Base-by-base conservation (phyloP, 2,113 vertebrate species). In the Suncus etruscus region DNA sequence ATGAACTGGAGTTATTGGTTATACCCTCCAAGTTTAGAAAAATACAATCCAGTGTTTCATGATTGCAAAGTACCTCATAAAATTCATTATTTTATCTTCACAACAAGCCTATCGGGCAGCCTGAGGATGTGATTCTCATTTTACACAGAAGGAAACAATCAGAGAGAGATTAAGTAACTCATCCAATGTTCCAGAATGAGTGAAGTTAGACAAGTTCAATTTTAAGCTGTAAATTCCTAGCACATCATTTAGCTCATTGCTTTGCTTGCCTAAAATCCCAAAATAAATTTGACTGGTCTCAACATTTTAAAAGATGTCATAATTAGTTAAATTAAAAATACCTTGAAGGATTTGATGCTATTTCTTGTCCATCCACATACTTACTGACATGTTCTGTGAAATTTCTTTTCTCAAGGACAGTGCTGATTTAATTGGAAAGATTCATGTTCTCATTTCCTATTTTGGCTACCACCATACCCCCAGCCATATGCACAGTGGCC, bases 331-430 rank as follows among this genome's bases (percentile, higher is more conserved):
- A 78, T 81, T 54, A 39, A 90, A 93, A 78, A 80, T 81, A 76
- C 81, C 82, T 75, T 70, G 89, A 80, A 66, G 25, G 81, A 73
- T 32, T 81, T 39, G n/a, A 76, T 61, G 51, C 87, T 83, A 91
- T 83, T 94, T 91, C 29, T 72, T 80, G 31, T 81, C 61, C 27
- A 22, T 63, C 68, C n/a, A 70, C 48, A 65, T 84, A 73, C 20
- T 65, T 58, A 11, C 29, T 68, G 76, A 73, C 88, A 79, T 27
- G 48, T 6, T 0, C 0, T 87, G 95, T 66, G 85, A 91, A 96
- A 84, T 65, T 76, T 93, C 90, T 96, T 94, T 51, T 96, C 94
- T 94, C 93, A 95, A 88, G 90, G 94, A 96, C 97, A 95, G 86
- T 66, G 81, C 4, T 87, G 88, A 92, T 94, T 93, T 86, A 51